Percentiles rank a stretch among this genome's conserved stretches.
These are phyloP conservation scores for Tetragnatha versicolor DNA, from an alignment of 1,140 invertebrate genomes.

Conservation along the genomic window DNA sequence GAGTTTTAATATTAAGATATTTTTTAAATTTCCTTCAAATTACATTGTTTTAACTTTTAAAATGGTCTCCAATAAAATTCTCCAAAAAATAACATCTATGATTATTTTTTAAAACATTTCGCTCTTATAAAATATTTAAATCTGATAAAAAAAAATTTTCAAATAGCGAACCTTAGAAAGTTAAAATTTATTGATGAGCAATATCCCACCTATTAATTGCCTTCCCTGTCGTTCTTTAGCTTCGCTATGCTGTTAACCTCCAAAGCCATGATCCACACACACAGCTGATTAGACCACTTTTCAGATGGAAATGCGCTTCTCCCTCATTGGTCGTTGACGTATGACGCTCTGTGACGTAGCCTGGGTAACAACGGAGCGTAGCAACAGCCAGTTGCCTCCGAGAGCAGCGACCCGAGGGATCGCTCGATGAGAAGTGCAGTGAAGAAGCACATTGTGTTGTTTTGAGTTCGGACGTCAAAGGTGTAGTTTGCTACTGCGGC, in stretches of 20 bases:
- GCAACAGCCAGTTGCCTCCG: constrained; percentile 53
- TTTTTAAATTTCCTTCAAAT: no score
- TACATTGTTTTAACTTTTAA: no score
- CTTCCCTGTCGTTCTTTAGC: not conserved
- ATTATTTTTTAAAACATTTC: no score
- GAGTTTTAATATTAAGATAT: no score
- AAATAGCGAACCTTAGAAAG: no score
- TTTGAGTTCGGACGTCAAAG: not conserved
- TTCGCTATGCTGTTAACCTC: not conserved
- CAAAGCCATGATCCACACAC: not conserved
- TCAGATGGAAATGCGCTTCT: constrained; percentile 21
- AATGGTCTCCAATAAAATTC: no score
- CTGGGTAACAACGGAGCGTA: constrained; percentile 50
- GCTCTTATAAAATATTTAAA: no score
- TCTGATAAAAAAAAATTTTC: no score
- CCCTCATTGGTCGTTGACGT: constrained; percentile 43
- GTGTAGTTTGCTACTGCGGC: not conserved
- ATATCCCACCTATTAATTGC: no score
- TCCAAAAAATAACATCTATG: no score
- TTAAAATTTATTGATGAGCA: no score
- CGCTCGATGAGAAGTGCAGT: constrained; percentile 12
- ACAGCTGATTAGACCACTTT: constrained; percentile 52
- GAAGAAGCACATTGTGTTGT: constrained; percentile 24
- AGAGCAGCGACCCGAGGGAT: constrained; percentile 48
- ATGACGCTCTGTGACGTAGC: constrained; percentile 44